These are phyloP conservation scores for Scelioninae gen. 2 DNA, from an alignment of 2,888 invertebrate genomes.

Conservation along the genomic window DNA sequence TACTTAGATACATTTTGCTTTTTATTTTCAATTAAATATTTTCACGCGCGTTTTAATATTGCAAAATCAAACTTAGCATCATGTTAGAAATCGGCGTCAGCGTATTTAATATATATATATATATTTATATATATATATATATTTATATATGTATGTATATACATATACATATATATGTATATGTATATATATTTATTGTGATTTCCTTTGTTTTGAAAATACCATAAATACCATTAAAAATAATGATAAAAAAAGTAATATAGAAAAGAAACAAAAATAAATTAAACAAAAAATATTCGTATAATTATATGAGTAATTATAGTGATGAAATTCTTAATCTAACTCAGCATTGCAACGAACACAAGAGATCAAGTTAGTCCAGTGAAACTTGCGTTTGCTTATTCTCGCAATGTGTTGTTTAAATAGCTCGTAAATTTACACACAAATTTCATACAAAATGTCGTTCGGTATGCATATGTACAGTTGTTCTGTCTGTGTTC, in stretches of 20 bases:
- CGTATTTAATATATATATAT: too few species aligned
- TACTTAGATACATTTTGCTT: constrained; percentile 11
- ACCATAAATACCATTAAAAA: too few species aligned
- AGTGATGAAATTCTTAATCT: constrained; percentile 29
- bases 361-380: constrained; percentile 40
- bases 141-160: too few species aligned
- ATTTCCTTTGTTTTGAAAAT: too few species aligned
- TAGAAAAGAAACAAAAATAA: background rate
- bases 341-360: constrained; percentile 48
- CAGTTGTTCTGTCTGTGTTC: constrained; percentile 35
- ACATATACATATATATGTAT: too few species aligned
- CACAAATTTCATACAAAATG: constrained; percentile 43
- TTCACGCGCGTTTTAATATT: constrained; percentile 22
- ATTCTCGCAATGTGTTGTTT: constrained; percentile 20
- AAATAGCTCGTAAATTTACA: constrained; percentile 40
- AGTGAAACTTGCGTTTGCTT: constrained; percentile 24
- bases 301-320: too few species aligned
- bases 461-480: constrained; percentile 48
- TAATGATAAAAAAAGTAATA: background rate
- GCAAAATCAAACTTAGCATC: constrained; percentile 46
- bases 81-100: constrained; percentile 50
- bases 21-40: constrained; percentile 14
- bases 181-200: too few species aligned
- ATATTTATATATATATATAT: too few species aligned
- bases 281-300: background rate